phyloP scores from a whole-genome alignment of 2,888 invertebrate species.

The Malthinus seriepunctatus region DNA sequence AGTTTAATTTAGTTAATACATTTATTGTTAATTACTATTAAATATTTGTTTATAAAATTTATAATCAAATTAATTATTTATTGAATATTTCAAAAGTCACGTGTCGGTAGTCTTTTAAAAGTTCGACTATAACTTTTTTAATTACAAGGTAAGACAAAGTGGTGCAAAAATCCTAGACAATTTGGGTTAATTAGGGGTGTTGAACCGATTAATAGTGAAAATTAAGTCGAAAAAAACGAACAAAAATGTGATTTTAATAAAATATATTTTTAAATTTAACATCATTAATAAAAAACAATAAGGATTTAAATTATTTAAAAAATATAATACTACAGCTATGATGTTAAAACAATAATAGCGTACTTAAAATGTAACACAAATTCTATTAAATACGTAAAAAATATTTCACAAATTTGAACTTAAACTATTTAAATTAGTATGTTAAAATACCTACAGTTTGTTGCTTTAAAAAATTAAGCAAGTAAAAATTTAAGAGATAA shows the following conservation, averaged over 20 bases:
- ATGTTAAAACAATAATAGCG: conserved; percentile 27
- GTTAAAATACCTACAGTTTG: conserved; percentile 36
- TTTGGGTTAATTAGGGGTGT: no score
- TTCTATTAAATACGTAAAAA: conserved; percentile 6
- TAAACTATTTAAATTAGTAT: conserved; percentile 25
- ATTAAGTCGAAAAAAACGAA: neutral
- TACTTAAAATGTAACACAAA: conserved; percentile 16
- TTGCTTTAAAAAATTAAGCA: conserved; percentile 39
- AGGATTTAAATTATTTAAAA: conserved; percentile 24
- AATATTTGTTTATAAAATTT: no score
- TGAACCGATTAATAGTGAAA: no score
- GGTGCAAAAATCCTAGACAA: no score
- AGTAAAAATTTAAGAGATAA: conserved; percentile 45
- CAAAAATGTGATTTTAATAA: conserved; percentile 40
- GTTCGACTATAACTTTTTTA: no score
- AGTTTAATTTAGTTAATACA: no score
- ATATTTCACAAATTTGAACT: conserved; percentile 23
- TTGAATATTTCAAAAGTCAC: no score
- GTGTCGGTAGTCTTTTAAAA: no score
- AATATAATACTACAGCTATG: conserved; percentile 33
- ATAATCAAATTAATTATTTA: no score
- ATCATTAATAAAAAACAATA: conserved; percentile 46
- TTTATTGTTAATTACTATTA: no score
- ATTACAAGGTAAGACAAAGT: no score
- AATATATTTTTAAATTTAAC: conserved; percentile 55